Percentiles rank a stretch among this genome's conserved stretches.
Evolutionary conservation across 92 coral and sea anemone genomes (phyloP).

Genomic region (Hydrozoanthus gracilis): DNA sequence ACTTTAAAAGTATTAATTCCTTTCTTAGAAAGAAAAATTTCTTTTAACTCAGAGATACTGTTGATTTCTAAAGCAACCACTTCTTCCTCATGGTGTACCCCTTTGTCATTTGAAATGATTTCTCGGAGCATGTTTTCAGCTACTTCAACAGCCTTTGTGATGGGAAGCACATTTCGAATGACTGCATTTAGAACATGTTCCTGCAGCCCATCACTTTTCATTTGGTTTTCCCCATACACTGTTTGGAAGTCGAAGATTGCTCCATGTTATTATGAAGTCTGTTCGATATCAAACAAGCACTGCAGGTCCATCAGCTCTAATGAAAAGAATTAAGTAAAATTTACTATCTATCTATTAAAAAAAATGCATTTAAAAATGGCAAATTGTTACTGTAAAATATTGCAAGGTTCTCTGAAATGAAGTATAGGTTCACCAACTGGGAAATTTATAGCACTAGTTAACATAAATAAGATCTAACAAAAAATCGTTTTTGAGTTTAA

Average conservation of each 20-base stretch:
- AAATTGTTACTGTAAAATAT: too few relatives aligned
- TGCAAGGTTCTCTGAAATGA: too few relatives aligned
- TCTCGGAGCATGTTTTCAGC: slow-evolving; percentile 15
- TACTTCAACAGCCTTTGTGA: slow-evolving; percentile 14
- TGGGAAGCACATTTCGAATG: slow-evolving; percentile 42
- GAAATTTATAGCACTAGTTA: too few relatives aligned
- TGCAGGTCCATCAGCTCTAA: too few relatives aligned
- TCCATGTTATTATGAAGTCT: neutral
- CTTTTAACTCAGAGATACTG: slow-evolving; percentile 8
- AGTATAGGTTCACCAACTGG: too few relatives aligned
- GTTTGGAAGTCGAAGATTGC: slow-evolving; percentile 47
- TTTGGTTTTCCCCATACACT: slow-evolving; percentile 50
- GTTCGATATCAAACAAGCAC: too few relatives aligned
- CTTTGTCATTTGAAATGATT: slow-evolving; percentile 21
- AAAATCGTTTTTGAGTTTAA: too few relatives aligned
- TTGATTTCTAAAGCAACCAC: slow-evolving; percentile 17
- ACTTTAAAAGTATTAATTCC: slow-evolving; percentile 18
- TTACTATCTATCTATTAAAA: too few relatives aligned
- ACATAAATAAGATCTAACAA: too few relatives aligned
- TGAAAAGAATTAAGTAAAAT: too few relatives aligned
- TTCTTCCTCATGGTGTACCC: slow-evolving; percentile 25
- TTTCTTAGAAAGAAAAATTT: slow-evolving; percentile 23
- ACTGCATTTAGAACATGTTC: slow-evolving; percentile 50
- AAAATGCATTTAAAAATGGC: too few relatives aligned
- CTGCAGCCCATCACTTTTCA: slow-evolving; percentile 54